Percentiles rank a stretch among this genome's conserved stretches.
phyloP scores from a whole-genome alignment of 2,888 invertebrate species.

The Cordilura impudica region DNA sequence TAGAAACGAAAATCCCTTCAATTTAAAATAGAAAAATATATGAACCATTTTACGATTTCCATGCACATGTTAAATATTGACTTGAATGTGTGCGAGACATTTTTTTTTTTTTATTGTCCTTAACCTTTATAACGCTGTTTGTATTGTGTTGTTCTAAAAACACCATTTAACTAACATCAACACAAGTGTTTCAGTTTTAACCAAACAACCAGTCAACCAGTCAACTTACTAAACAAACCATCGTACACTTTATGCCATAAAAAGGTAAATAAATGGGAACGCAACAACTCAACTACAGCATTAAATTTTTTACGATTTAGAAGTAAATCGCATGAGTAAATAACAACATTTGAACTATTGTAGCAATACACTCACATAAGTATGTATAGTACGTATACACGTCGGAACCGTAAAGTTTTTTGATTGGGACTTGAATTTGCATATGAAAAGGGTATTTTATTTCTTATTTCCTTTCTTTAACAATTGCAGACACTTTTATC shows the following conservation, averaged over 20 bases:
- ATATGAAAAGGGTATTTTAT: conserved; percentile 24
- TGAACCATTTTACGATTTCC: not conserved
- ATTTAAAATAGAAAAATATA: not conserved
- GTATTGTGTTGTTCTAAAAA: not conserved
- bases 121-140: conserved; percentile 7
- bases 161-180: not conserved
- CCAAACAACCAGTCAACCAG: conserved; percentile 2
- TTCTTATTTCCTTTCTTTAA: conserved; percentile 6
- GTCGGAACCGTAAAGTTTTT: not conserved
- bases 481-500: conserved; percentile 25
- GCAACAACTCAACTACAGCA: no score
- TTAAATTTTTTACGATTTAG: conserved; percentile 14
- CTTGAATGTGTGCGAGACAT: not conserved
- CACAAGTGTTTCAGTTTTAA: not conserved
- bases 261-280: not conserved
- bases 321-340: conserved; percentile 40
- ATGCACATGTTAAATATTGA: conserved; percentile 23
- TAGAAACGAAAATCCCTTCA: not conserved
- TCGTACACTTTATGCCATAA: no score
- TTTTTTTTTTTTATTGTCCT: not conserved
- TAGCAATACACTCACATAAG: not conserved
- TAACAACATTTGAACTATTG: conserved; percentile 22
- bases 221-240: no score
- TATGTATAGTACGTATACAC: not conserved
- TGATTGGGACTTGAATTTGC: conserved; percentile 16